Evolutionary conservation across 2,797 vertebrate species (phyloP), one percentile per base, ranked within the genome.

Genomic region (Luscinia megarhynchos): DNA sequence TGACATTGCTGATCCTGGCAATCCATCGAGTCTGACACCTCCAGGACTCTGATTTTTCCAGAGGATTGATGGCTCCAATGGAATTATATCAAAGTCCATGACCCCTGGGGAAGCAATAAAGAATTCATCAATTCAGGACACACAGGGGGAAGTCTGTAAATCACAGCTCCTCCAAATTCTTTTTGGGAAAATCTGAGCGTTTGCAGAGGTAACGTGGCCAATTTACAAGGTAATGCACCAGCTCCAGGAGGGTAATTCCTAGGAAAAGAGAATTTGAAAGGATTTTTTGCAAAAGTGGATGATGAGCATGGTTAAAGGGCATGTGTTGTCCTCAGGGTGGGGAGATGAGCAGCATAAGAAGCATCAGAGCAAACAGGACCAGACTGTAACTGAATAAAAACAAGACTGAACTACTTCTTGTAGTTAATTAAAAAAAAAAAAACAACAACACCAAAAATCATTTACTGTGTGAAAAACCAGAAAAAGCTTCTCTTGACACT

Each of bases 21-120:
- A 95, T 96, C 76, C 75, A 73, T 81, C 38, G 6, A 34, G 10
- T 38, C 11, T 61, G 92, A 93, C 54, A 85, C 69, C 89, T 81
- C 81, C 43, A 86, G 76, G 8, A 4, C 34, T 83, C 57, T 5
- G 9, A 34, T n/a, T 61, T 66, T 38, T 27, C 48, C 79, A 10
- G 27, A 40, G 58, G 66, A 91, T 26, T 8, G 41, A 78, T 41
- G 64, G 94, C 27, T 93, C 78, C 91, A 53, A 0, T 41, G 75
- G 83, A 90, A 95, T 96, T 91, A 70, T 24, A 80, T 1, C 63
- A 41, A 83, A 88, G 68, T 76, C 70, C 84, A 79, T 1, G 4
- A 95, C 70, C 75, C n/a, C 46, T 84, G 40, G 78, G 45, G 70
- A 76, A 89, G 73, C 6, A 43, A 45, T 61, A 53, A 53, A 29